Percentiles rank a stretch among this genome's conserved stretches.
These are phyloP conservation scores for Sarcophaga bullata DNA, from an alignment of 1,140 invertebrate species.

Conservation along the genomic window DNA sequence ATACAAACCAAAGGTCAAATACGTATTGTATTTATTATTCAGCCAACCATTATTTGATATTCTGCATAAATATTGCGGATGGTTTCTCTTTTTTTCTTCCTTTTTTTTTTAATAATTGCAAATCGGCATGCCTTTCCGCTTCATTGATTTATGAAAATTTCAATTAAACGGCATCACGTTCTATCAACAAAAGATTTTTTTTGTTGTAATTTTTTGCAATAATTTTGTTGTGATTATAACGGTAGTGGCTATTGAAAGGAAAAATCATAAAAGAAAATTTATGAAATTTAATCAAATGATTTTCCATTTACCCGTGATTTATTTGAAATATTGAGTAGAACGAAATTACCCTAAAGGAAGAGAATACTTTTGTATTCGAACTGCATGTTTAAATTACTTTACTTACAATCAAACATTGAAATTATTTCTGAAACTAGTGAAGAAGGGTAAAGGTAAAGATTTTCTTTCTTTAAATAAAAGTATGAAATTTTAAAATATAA, in stretches of 20 bases:
- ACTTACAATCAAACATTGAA: no score
- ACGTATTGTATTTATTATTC: background rate
- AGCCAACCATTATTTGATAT: background rate
- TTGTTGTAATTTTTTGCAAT: background rate
- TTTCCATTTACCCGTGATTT: background rate
- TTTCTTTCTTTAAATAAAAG: no score
- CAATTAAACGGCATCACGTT: background rate
- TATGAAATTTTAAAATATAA: no score
- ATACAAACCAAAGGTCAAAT: background rate
- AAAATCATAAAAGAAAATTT: constrained; percentile 4
- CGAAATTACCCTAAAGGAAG: background rate
- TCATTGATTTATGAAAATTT: constrained; percentile 25
- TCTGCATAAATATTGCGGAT: background rate
- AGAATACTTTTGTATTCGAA: no score
- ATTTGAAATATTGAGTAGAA: background rate
- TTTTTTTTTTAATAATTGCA: background rate
- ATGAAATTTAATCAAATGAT: constrained; percentile 10
- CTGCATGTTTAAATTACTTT: no score
- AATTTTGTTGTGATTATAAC: no score
- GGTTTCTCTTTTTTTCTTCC: background rate
- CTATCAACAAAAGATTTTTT: background rate
- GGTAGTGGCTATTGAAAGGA: no score
- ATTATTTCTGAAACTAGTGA: no score
- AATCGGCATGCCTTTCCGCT: background rate
- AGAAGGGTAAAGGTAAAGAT: no score